Evolutionary conservation across 2,113 vertebrate species (phyloP).

Genomic region (Pao palembangensis): DNA sequence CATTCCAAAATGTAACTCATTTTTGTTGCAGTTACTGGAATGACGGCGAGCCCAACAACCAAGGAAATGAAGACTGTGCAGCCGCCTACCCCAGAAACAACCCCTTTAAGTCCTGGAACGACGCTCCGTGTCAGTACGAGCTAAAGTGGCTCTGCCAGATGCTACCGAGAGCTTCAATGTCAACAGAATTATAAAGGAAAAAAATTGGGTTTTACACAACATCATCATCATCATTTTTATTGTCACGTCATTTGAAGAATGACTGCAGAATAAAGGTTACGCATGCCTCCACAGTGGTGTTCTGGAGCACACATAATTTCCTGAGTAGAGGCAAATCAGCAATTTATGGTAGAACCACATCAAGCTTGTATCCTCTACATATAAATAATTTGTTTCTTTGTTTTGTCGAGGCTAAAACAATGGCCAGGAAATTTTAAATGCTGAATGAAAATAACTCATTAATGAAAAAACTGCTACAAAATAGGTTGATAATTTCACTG

Average conservation of each 20-base stretch:
- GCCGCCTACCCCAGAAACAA: constrained; percentile 50
- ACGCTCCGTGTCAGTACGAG: constrained; percentile 50
- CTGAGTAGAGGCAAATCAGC: too few species aligned
- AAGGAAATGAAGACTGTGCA: constrained; percentile 61
- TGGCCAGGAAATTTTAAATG: background rate
- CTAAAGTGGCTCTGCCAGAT: constrained; percentile 74
- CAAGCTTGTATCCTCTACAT: too few species aligned
- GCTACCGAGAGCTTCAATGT: constrained; percentile 6
- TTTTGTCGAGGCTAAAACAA: constrained; percentile 27
- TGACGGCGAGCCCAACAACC: constrained; percentile 65
- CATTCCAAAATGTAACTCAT: background rate
- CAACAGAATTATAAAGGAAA: background rate
- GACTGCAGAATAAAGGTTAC: too few species aligned
- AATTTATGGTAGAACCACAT: too few species aligned
- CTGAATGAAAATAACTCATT: background rate
- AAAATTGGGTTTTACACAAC: background rate
- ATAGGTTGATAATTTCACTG: constrained; percentile 1
- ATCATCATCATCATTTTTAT: constrained; percentile 22
- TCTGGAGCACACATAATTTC: too few species aligned
- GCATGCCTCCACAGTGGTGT: too few species aligned
- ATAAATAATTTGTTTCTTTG: background rate
- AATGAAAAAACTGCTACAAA: constrained; percentile 2
- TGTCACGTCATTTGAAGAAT: background rate
- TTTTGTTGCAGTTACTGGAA: constrained; percentile 66
- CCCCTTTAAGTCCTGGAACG: constrained; percentile 68